Percentiles rank a stretch among this genome's conserved stretches.
These are phyloP conservation scores for Gibbula magus DNA, from an alignment of 2,888 invertebrate species.

Conservation along the genomic window DNA sequence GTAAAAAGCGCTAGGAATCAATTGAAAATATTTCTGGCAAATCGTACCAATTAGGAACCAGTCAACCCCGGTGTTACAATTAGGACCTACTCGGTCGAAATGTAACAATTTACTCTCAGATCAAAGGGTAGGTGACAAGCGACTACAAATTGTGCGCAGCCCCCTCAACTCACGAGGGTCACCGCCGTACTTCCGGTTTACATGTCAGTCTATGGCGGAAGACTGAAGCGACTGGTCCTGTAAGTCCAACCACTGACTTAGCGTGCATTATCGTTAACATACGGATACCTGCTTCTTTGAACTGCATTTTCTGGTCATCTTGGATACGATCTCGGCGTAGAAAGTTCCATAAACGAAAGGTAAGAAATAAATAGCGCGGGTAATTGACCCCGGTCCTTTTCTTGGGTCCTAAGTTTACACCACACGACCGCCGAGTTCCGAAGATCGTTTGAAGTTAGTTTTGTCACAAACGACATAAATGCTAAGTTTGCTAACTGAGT, in stretches of 20 bases:
- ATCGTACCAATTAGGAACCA: background rate
- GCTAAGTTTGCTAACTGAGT: no score
- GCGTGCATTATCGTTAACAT: no score
- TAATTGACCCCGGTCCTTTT: background rate
- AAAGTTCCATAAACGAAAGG: background rate
- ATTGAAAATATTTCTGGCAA: background rate
- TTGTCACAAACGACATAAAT: no score
- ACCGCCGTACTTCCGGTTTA: slow-evolving; percentile 16
- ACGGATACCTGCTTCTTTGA: no score
- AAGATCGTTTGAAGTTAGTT: no score
- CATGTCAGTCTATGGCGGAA: slow-evolving; percentile 21
- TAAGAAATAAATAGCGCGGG: background rate
- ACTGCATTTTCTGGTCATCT: no score
- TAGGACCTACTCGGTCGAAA: no score
- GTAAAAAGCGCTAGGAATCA: no score
- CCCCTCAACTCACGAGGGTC: slow-evolving; percentile 13
- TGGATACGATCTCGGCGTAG: no score
- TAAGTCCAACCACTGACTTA: no score
- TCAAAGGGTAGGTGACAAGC: background rate
- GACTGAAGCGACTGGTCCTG: background rate
- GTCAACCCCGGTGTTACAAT: no score
- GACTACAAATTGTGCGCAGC: slow-evolving; percentile 20
- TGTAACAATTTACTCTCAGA: background rate
- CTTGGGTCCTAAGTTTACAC: background rate
- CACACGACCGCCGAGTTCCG: no score